Base-by-base conservation (phyloP, 2,797 vertebrate species). In the Hippoglossus hippoglossus region DNA sequence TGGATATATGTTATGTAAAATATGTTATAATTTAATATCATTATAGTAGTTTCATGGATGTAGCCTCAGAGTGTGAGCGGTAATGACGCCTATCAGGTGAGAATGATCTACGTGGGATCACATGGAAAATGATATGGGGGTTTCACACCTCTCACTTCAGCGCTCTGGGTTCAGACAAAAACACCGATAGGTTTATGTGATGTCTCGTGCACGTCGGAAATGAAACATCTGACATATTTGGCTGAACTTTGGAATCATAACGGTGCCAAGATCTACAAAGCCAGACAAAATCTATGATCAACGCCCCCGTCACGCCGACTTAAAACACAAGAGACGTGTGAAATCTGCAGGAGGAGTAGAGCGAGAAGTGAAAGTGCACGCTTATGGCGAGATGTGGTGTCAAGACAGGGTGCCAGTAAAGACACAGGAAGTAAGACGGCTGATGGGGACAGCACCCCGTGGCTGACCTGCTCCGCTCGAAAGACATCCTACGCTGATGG, bases 321-420 rank as follows among this genome's bases (percentile, higher is more conserved):
- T 77, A 5, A 56, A 58, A 56, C 19, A 58, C 25, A 31, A 6
- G 15, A 65, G 28, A 28, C 24, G 56, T 47, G 53, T 50, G 60
- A 65, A 81, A 68, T 63, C 60, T 80, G 36, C 68, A 52, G 36
- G 52, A 76, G 41, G 36, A 26, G 64, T 50, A 73, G 82, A 90
- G 77, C 52, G 71, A 91, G 89, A 93, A 90, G 80, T 87, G 86
- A 93, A 93, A 92, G 79, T 64, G 63, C 67, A 55, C 5, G 47
- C 70, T 79, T 56, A 47, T 49, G 54, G 47, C 70, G 77, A 79
- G 47, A 74, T 12, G 15, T 34, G 69, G 80, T 88, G 87, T 87
- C 83, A 80, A 86, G 82, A 86, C 41, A 77, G 58, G 6, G 18
- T 84, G 73, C 84, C 77, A 74, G 80, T 83, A 85, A 91, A 82